Percentiles rank a stretch among this genome's conserved stretches.
Evolutionary conservation across 2,888 invertebrate species (phyloP).

Genomic region (Plagiodera versicolora): DNA sequence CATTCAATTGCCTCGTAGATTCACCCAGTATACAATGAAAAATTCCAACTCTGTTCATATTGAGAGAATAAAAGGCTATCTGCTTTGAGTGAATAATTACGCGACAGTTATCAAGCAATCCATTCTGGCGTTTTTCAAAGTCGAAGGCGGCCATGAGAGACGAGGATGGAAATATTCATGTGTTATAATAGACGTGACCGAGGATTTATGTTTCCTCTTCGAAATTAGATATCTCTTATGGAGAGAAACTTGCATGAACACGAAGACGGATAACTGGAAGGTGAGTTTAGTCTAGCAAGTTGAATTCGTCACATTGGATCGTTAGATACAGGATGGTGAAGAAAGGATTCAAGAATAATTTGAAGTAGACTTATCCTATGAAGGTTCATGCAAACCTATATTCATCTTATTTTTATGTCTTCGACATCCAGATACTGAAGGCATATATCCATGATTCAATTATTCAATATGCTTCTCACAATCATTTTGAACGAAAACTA

Average conservation of each 20-base stretch:
- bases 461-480: no score
- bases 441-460: no score
- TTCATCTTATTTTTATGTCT: no score
- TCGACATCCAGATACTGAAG: no score
- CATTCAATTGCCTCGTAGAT: no score
- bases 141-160: constrained; percentile 20
- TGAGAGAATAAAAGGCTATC: neutral
- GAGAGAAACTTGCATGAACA: constrained; percentile 23
- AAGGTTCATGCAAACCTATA: no score
- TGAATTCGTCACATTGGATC: no score
- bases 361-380: no score
- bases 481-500: no score
- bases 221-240: constrained; percentile 31
- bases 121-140: constrained; percentile 4
- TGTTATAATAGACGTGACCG: constrained; percentile 34
- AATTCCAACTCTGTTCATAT: neutral
- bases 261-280: constrained; percentile 14
- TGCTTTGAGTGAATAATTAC: neutral
- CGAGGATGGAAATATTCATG: constrained; percentile 29
- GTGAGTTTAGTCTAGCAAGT: neutral
- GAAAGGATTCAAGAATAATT: no score
- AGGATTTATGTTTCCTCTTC: constrained; percentile 39
- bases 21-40: no score
- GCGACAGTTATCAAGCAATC: neutral
- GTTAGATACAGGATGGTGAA: no score